phyloP scores from a whole-genome alignment of 2,113 vertebrate species.

The Gasterosteus aculeatus region DNA sequence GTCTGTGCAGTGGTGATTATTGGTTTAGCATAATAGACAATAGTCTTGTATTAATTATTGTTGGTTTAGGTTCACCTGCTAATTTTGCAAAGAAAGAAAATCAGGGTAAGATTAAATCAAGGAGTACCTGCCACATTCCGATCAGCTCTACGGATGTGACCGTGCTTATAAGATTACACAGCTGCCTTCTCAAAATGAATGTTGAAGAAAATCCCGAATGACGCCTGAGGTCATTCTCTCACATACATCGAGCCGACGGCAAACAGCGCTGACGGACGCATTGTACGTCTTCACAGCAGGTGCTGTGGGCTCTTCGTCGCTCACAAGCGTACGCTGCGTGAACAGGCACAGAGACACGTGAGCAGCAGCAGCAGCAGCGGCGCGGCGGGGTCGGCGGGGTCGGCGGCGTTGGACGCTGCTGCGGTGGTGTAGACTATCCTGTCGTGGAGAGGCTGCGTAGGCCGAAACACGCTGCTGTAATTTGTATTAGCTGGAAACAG shows the following conservation, averaged over 20 bases:
- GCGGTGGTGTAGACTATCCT: slow-evolving; percentile 44
- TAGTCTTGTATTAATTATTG: background rate
- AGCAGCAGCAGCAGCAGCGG: slow-evolving; percentile 17
- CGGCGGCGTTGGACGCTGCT: background rate
- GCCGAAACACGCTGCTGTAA: slow-evolving; percentile 47
- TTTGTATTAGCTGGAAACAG: slow-evolving; percentile 37
- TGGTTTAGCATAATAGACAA: background rate
- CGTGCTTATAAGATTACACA: background rate
- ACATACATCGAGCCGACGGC: slow-evolving; percentile 1
- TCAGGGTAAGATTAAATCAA: background rate
- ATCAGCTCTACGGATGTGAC: background rate
- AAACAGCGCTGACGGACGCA: slow-evolving; percentile 2
- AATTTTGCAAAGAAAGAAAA: background rate
- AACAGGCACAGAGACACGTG: background rate
- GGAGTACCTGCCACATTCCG: too few species aligned
- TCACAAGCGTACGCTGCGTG: background rate
- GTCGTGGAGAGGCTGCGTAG: slow-evolving; percentile 22
- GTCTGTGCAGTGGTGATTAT: background rate
- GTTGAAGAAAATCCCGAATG: background rate
- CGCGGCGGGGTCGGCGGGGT: background rate
- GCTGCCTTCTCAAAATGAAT: background rate
- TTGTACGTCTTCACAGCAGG: background rate
- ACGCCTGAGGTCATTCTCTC: background rate
- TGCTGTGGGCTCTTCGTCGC: background rate
- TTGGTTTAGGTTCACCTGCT: background rate